Evolutionary conservation across 2,888 invertebrate genomes (phyloP).

Genomic region (Archaeoteleia sp.): DNA sequence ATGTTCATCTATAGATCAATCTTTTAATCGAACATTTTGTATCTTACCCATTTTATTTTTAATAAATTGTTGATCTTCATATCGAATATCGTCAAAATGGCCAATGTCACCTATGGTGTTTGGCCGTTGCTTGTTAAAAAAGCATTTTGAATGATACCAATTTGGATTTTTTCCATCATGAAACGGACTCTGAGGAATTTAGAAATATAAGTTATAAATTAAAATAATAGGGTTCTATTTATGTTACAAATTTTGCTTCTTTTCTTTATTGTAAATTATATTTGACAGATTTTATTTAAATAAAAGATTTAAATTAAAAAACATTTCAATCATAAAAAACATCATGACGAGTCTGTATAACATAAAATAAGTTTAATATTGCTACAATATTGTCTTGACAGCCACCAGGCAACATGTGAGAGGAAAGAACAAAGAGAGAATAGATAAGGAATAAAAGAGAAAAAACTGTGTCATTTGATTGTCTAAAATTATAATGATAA

Average conservation of each 20-base stretch:
- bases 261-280: background rate
- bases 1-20: conserved; percentile 1
- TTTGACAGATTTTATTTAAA: background rate
- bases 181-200: conserved; percentile 83
- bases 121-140: conserved; percentile 88
- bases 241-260: background rate
- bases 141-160: conserved; percentile 93
- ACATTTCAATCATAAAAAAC: background rate
- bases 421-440: too few relatives aligned
- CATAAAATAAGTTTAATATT: background rate
- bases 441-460: too few relatives aligned
- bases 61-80: conserved; percentile 89
- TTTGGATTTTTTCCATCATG: conserved; percentile 91
- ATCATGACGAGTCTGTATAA: background rate
- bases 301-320: too few relatives aligned
- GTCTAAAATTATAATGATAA: too few relatives aligned
- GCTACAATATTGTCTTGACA: too few relatives aligned
- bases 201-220: conserved; percentile 13
- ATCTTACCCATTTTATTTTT: conserved; percentile 80
- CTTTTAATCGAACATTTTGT: conserved; percentile 1
- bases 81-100: conserved; percentile 85
- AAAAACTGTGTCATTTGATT: too few relatives aligned
- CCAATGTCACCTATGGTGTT: conserved; percentile 85
- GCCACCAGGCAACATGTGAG: too few relatives aligned
- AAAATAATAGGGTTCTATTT: conserved; percentile 6